Percentiles rank a stretch among this genome's conserved stretches.
phyloP scores from a whole-genome alignment of 2,797 vertebrate genomes.

The Catostomus latipinnis region DNA sequence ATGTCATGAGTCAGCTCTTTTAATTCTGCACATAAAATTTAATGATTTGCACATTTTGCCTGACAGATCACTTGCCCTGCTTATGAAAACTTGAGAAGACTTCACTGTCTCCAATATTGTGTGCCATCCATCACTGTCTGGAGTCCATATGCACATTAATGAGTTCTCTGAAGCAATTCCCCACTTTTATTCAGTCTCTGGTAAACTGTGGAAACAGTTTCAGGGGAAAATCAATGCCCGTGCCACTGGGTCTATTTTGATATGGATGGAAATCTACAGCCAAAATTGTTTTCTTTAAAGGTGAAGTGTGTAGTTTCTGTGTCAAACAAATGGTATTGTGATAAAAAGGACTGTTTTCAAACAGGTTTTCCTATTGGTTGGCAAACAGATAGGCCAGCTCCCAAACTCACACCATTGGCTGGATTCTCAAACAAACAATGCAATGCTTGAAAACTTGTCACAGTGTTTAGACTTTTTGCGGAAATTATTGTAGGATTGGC shows the following conservation, averaged over 20 bases:
- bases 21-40: conserved; percentile 33
- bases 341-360: too few relatives aligned
- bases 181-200: conserved; percentile 24
- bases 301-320: too few relatives aligned
- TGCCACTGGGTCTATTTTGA: neutral
- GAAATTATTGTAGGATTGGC: too few relatives aligned
- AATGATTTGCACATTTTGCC: conserved; percentile 18
- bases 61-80: conserved; percentile 27
- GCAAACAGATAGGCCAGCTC: too few relatives aligned
- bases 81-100: conserved; percentile 10
- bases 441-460: too few relatives aligned
- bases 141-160: conserved; percentile 20
- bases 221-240: conserved; percentile 7
- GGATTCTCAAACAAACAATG: too few relatives aligned
- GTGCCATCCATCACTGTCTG: conserved; percentile 26
- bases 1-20: conserved; percentile 48
- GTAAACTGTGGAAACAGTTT: conserved; percentile 15
- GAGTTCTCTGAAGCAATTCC: conserved; percentile 36
- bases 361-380: too few relatives aligned
- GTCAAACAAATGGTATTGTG: too few relatives aligned
- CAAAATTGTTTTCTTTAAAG: conserved; percentile 32
- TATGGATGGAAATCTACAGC: conserved; percentile 17
- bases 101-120: conserved; percentile 22
- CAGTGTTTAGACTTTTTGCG: too few relatives aligned
- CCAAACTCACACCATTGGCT: too few relatives aligned